These are phyloP conservation scores for Amphiprion ocellaris DNA, from an alignment of 2,113 vertebrate species.

Conservation along the genomic window DNA sequence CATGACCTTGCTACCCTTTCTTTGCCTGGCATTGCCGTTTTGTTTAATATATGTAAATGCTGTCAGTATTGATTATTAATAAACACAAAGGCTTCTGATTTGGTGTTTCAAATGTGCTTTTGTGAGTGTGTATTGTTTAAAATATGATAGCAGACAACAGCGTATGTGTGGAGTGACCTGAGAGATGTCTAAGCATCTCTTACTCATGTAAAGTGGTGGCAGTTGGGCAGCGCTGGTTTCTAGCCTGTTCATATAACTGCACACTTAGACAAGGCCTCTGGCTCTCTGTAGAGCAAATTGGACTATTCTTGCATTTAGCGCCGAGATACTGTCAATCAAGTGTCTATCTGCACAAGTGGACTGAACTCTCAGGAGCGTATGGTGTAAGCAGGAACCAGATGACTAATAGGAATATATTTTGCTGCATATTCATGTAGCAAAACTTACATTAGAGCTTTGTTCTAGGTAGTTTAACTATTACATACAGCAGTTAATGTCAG, in stretches of 20 bases:
- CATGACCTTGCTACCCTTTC: constrained; percentile 84
- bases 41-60: constrained; percentile 22
- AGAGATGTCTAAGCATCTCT: constrained; percentile 79
- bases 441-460: background rate
- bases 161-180: constrained; percentile 70
- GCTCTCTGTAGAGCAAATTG: constrained; percentile 80
- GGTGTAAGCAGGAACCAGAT: constrained; percentile 13
- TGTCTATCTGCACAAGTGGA: constrained; percentile 60
- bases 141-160: constrained; percentile 10
- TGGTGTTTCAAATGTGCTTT: constrained; percentile 8
- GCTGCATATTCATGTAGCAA: background rate
- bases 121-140: constrained; percentile 32
- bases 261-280: constrained; percentile 66
- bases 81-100: constrained; percentile 28
- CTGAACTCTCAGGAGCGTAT: constrained; percentile 7
- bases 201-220: constrained; percentile 80
- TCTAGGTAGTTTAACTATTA: background rate
- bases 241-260: constrained; percentile 57
- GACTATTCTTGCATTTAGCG: constrained; percentile 76
- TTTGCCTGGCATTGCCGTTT: constrained; percentile 43
- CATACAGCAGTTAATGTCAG: background rate
- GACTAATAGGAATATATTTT: background rate
- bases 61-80: constrained; percentile 34
- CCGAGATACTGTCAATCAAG: constrained; percentile 73
- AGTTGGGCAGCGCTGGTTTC: constrained; percentile 61